Evolutionary conservation across 2,113 vertebrate species (phyloP).

Genomic region (Peucedramus taeniatus): DNA sequence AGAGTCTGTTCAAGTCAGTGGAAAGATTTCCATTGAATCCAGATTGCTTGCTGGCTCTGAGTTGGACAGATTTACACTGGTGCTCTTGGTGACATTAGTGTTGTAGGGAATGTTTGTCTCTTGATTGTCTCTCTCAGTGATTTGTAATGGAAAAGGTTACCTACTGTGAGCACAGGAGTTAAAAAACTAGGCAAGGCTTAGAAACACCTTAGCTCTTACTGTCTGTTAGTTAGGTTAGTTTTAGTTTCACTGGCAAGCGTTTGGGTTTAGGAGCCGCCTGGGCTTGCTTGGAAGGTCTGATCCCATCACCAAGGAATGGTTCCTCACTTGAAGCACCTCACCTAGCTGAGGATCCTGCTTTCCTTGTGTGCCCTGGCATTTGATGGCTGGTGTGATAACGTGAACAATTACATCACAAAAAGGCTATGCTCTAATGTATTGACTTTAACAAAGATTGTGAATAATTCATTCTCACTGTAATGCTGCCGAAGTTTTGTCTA

Average conservation of each 20-base stretch:
- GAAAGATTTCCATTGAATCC: neutral
- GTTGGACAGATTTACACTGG: neutral
- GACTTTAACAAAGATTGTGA: neutral
- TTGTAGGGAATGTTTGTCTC: neutral
- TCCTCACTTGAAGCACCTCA: constrained; percentile 34
- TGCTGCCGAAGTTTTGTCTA: neutral
- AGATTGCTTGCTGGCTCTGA: neutral
- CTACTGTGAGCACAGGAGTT: neutral
- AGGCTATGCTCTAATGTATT: neutral
- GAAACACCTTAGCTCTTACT: neutral
- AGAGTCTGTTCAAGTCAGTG: neutral
- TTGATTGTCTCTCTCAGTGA: no score
- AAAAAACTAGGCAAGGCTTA: neutral
- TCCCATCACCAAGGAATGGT: constrained; percentile 15
- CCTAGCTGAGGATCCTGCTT: neutral
- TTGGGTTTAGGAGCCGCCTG: neutral
- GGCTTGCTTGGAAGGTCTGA: constrained; percentile 43
- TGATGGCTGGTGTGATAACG: neutral
- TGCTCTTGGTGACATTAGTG: neutral
- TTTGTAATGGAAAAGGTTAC: constrained; percentile 9
- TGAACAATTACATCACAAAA: neutral
- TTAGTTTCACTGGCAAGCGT: neutral
- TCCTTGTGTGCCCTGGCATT: neutral
- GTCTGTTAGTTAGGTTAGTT: neutral
- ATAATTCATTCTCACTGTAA: neutral